Conservation (phyloP, 2,113 vertebrate species). For the Poeciliopsis occidentalis region DNA sequence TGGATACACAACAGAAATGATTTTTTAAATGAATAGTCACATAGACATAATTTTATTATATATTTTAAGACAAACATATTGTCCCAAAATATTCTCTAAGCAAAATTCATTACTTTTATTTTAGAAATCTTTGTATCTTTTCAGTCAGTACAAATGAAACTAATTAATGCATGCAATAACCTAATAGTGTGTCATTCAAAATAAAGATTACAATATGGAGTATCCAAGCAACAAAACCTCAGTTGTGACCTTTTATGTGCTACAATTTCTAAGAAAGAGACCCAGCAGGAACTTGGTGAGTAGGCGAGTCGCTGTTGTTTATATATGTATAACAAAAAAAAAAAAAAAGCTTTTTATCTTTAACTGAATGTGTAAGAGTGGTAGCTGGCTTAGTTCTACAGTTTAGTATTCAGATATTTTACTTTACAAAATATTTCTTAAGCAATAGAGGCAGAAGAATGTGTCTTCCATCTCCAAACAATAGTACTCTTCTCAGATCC, state of each 20-base stretch:
- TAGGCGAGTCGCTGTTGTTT: neutral
- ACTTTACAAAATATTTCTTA: neutral
- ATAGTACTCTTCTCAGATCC: neutral
- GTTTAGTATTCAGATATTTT: neutral
- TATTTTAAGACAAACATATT: neutral
- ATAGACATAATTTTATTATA: neutral
- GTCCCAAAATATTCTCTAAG: neutral
- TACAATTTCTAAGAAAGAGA: neutral
- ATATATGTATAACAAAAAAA: neutral
- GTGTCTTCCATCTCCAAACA: neutral
- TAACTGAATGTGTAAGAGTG: neutral
- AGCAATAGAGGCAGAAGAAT: neutral
- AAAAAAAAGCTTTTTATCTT: neutral
- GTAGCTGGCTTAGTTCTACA: neutral
- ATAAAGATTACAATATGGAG: neutral
- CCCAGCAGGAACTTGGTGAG: neutral
- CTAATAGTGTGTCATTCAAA: neutral
- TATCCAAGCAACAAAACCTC: neutral
- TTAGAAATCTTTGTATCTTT: neutral
- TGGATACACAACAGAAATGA: neutral
- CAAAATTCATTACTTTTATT: neutral
- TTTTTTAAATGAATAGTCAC: neutral
- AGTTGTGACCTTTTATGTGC: neutral
- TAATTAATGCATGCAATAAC: neutral
- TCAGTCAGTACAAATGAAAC: neutral